A percentile compares a stretch with the other conserved stretches of the same genome.
These are phyloP conservation scores for Cataglyphis rosenhaueri DNA, from an alignment of 2,888 invertebrate genomes.

Conservation along the genomic window DNA sequence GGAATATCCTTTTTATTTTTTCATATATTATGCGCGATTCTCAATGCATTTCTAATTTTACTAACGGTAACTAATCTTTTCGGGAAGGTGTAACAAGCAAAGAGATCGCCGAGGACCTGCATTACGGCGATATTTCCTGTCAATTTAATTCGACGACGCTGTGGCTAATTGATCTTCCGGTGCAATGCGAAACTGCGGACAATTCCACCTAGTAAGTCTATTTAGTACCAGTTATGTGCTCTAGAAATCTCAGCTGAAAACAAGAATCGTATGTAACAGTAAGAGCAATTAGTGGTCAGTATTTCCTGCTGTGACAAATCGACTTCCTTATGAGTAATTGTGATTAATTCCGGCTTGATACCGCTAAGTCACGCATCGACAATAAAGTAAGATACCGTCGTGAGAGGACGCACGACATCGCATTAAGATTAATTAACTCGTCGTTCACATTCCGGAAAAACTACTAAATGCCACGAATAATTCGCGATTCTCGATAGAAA, in stretches of 20 bases:
- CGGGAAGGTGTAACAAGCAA: slow-evolving; percentile 92
- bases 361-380: slow-evolving; percentile 24
- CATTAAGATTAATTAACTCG: slow-evolving; percentile 6
- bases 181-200: slow-evolving; percentile 87
- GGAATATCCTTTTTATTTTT: neutral
- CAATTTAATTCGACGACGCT: slow-evolving; percentile 90
- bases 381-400: slow-evolving; percentile 21
- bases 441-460: neutral
- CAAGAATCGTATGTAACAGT: slow-evolving; percentile 18
- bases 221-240: neutral
- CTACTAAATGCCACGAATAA: neutral
- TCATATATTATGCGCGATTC: neutral
- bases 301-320: slow-evolving; percentile 30
- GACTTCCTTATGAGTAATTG: slow-evolving; percentile 46
- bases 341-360: slow-evolving; percentile 32
- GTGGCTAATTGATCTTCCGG: slow-evolving; percentile 86
- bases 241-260: slow-evolving; percentile 83
- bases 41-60: neutral
- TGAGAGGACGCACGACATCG: slow-evolving; percentile 1
- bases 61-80: neutral
- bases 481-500: neutral
- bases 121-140: slow-evolving; percentile 95
- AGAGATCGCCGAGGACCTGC: slow-evolving; percentile 93
- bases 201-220: slow-evolving; percentile 86
- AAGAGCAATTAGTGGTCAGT: slow-evolving; percentile 14